Base-by-base conservation (phyloP, 2,888 invertebrate species). In the Malacosoma neustria region DNA sequence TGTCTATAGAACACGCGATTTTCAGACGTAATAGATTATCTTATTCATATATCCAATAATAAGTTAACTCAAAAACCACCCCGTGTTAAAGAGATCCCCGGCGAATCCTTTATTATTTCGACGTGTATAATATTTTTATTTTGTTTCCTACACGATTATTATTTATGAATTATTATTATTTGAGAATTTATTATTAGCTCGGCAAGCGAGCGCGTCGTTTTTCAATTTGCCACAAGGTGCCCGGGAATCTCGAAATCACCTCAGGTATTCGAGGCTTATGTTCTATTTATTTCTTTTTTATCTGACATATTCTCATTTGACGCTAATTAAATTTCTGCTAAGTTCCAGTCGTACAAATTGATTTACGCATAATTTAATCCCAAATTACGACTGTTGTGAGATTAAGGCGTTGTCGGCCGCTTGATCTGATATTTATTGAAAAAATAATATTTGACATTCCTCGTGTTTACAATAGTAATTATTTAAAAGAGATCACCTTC, bases 81-180 rank as follows among this genome's bases (percentile, higher is more conserved):
- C 69, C 61, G 77, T 82, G 82, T 74, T 53, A 41, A 38, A 50
- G 55, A 38, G 45, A 49, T 42, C 61, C 50, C 50, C 55, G 43
- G 48, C 62, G 72, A 82, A 84, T 82, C 82, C 84, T 85, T 84
- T 82, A 82, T 82, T 84, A 84, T 85, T 81, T 79, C 73, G 77
- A 75, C 73, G 75, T 80, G 81, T 74, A 75, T 77, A 63, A 59
- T 67, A 76, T 79, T 82, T 76, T 84, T 82, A 80, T 84, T 82
- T 84, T 77, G 66, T 72, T 71, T 72, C 72, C 59, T 61, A 61
- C 74, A 74, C 74, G 82, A 81, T 84, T 85, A 85, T 85, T 85
- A 85, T 84, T 81, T 85, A 84, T 84, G 81, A 81, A 85, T 84
- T 84, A 85, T 84, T 85, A 85, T 84, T 84, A 82, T 85, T 84